Evolutionary conservation across 2,113 vertebrate genomes (phyloP).

Genomic region (Malurus elegans): DNA sequence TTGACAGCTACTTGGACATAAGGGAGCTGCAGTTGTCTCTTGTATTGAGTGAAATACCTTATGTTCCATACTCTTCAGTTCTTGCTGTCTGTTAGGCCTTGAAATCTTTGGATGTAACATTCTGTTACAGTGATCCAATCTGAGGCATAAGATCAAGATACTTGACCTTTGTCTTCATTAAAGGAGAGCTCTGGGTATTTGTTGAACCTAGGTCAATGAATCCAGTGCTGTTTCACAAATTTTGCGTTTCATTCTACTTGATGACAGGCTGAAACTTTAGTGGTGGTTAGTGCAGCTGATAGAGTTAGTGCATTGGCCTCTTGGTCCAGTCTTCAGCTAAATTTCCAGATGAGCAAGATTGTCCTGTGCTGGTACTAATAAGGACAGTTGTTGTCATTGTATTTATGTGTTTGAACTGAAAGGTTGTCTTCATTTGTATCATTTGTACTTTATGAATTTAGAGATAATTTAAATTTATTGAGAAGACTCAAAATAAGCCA

Average conservation of each 20-base stretch:
- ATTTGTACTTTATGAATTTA: neutral
- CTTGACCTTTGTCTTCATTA: neutral
- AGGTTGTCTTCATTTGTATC: neutral
- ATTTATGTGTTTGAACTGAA: neutral
- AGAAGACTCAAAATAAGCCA: neutral
- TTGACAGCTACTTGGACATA: neutral
- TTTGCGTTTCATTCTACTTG: neutral
- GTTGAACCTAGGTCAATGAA: neutral
- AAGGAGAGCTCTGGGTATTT: neutral
- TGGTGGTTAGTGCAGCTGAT: neutral
- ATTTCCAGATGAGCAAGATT: neutral
- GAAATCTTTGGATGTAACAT: neutral
- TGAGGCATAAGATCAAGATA: neutral
- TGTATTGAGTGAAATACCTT: neutral
- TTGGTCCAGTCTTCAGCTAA: neutral
- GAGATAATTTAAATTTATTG: neutral
- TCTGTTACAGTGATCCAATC: neutral
- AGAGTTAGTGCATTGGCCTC: neutral
- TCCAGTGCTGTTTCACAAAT: neutral
- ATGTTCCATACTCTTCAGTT: neutral
- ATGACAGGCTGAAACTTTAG: neutral
- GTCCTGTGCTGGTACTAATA: neutral
- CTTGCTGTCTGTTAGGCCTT: neutral
- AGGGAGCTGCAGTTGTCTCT: neutral
- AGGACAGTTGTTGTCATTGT: neutral